Percentiles rank a stretch among this genome's conserved stretches.
These are phyloP conservation scores for Neomorphus geoffroyi DNA, from an alignment of 2,797 vertebrate genomes.

Conservation along the genomic window DNA sequence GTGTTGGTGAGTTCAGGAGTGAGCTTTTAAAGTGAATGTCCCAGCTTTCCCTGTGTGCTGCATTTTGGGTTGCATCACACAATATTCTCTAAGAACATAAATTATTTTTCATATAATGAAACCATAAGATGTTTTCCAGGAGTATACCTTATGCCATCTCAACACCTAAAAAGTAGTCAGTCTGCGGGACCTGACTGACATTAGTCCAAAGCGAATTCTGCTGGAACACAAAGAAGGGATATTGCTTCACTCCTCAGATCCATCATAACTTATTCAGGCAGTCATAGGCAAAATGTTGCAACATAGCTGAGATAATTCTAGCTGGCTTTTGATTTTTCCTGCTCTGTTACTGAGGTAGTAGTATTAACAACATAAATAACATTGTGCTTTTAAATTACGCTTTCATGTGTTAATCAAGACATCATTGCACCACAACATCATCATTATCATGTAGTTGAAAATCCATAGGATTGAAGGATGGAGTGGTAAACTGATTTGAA, in stretches of 20 bases:
- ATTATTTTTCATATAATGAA: background rate
- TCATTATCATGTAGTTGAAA: background rate
- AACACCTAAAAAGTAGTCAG: rapidly evolving
- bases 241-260: background rate
- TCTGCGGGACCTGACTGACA: background rate
- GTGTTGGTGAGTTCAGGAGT: background rate
- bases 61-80: background rate
- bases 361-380: background rate
- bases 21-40: background rate
- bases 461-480: background rate
- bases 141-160: no score
- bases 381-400: background rate
- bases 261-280: background rate
- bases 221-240: background rate
- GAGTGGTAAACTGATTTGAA: constrained; percentile 4
- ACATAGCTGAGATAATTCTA: background rate
- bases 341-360: background rate
- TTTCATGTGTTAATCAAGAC: background rate
- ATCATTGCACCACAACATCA: background rate
- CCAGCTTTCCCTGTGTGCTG: background rate
- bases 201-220: background rate
- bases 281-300: background rate
- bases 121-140: background rate
- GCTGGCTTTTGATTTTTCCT: background rate
- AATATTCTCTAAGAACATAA: background rate